phyloP scores from a whole-genome alignment of 2,797 vertebrate genomes.

The Poeciliopsis gracilis region DNA sequence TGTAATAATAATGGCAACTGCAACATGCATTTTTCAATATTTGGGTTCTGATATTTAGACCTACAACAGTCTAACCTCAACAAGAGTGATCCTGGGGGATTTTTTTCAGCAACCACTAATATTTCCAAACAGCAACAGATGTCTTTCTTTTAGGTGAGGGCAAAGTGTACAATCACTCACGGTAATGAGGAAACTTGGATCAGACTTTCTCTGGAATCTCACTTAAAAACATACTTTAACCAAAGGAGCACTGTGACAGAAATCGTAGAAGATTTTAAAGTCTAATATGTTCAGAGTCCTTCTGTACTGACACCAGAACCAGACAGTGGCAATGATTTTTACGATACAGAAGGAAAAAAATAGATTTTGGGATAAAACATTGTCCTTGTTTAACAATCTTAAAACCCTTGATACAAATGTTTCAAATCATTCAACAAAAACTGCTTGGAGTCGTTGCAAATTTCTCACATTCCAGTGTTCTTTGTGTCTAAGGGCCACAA shows the following conservation, averaged over 20 bases:
- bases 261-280: background rate
- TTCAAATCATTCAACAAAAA: background rate
- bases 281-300: background rate
- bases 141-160: background rate
- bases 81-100: background rate
- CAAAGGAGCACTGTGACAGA: background rate
- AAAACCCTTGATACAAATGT: background rate
- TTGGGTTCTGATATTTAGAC: background rate
- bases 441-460: background rate
- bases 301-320: background rate
- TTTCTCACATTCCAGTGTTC: too few species aligned
- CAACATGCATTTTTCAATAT: background rate
- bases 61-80: background rate
- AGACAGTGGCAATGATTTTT: background rate
- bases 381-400: background rate
- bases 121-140: background rate
- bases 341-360: background rate
- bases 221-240: background rate
- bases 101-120: background rate
- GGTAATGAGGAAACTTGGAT: background rate
- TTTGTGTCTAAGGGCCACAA: background rate
- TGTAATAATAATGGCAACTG: background rate
- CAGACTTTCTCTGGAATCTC: background rate
- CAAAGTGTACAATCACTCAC: background rate
- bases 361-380: background rate